Conservation (phyloP, 2,113 vertebrate species). For the Barnardius zonarius region DNA sequence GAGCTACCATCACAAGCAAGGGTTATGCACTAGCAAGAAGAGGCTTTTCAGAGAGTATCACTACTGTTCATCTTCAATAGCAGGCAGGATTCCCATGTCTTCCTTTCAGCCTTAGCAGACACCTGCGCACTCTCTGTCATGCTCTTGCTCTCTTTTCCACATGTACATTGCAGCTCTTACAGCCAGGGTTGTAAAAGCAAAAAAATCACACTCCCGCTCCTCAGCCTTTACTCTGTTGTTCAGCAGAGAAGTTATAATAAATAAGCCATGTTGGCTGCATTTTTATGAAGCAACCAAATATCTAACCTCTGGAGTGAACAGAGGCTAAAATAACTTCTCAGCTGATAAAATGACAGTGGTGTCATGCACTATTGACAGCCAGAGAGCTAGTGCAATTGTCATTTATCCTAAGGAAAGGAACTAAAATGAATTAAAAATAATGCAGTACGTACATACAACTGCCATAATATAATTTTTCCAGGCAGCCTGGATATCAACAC, state of each 20-base stretch:
- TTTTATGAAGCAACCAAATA: neutral
- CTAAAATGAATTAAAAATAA: neutral
- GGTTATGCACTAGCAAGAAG: neutral
- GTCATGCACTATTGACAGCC: neutral
- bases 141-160: neutral
- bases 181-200: neutral
- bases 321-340: neutral
- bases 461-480: neutral
- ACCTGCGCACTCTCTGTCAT: neutral
- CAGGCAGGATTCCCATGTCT: neutral
- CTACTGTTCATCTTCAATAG: neutral
- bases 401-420: neutral
- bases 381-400: neutral
- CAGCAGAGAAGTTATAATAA: neutral
- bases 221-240: neutral
- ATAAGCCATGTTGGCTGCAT: neutral
- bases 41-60: neutral
- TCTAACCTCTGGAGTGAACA: neutral
- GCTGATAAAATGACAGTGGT: neutral
- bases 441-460: neutral
- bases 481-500: neutral
- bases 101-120: neutral
- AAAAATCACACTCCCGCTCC: neutral
- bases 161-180: fast-evolving
- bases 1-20: fast-evolving